Evolutionary conservation across 1,140 invertebrate genomes (phyloP).

Genomic region (Stenopsyche tienmushanensis): DNA sequence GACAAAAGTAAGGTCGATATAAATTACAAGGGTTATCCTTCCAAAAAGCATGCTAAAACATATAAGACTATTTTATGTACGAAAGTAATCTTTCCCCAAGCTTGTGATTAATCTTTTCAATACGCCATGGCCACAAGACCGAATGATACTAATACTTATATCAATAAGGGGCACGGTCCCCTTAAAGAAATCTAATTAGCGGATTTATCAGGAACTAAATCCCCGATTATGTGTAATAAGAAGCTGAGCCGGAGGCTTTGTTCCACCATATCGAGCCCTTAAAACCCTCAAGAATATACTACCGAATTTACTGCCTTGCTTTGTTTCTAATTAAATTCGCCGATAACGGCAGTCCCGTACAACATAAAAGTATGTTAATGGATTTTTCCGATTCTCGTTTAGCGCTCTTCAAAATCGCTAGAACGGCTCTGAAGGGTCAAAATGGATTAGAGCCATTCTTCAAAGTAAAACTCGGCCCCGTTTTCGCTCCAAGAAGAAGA

Average conservation of each 20-base stretch:
- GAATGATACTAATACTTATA: background rate
- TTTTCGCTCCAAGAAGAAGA: too few species aligned
- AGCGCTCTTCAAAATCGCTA: too few species aligned
- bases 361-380: background rate
- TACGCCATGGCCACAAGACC: background rate
- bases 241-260: constrained; percentile 21
- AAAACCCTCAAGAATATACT: too few species aligned
- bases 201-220: constrained; percentile 27
- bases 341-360: background rate
- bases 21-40: too few species aligned
- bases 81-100: background rate
- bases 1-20: too few species aligned
- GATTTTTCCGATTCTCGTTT: too few species aligned
- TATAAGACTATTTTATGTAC: too few species aligned
- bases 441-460: too few species aligned
- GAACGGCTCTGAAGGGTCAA: too few species aligned
- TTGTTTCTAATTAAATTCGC: constrained; percentile 12
- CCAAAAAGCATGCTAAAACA: too few species aligned
- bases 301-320: constrained; percentile 5
- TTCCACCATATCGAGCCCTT: constrained; percentile 4
- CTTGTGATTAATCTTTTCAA: constrained; percentile 21
- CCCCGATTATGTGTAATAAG: constrained; percentile 27
- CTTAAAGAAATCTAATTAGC: constrained; percentile 35
- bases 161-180: constrained; percentile 1
- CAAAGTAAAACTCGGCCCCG: too few species aligned